Percentiles rank a stretch among this genome's conserved stretches.
Evolutionary conservation across 2,888 invertebrate genomes (phyloP).

Genomic region (Thera britannica): DNA sequence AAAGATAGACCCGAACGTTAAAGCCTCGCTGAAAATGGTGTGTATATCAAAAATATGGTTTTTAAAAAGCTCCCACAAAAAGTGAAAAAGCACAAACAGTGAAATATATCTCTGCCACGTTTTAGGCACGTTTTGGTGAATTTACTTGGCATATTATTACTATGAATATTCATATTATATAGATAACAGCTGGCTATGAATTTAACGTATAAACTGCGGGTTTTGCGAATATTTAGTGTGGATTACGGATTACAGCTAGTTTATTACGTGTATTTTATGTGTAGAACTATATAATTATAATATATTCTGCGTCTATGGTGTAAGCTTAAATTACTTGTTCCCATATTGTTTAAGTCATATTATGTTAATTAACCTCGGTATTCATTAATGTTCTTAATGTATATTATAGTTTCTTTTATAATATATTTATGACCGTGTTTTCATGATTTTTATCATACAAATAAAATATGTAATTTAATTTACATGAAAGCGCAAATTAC

Average conservation of each 20-base stretch:
- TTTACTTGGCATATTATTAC: constrained; percentile 41
- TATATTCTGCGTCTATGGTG: not conserved
- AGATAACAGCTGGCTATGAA: constrained; percentile 40
- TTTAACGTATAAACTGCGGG: constrained; percentile 27
- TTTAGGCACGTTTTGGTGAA: constrained; percentile 45
- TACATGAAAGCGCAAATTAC: no score
- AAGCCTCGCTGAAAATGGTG: constrained; percentile 37
- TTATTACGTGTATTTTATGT: not conserved
- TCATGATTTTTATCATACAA: no score
- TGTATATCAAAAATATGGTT: constrained; percentile 45
- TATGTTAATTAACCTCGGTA: not conserved
- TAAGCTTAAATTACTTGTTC: not conserved
- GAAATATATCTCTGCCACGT: constrained; percentile 49
- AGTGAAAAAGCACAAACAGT: constrained; percentile 54
- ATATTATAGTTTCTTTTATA: no score
- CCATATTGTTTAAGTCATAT: not conserved
- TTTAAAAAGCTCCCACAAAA: constrained; percentile 52
- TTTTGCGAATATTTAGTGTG: constrained; percentile 26
- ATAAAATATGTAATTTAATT: no score
- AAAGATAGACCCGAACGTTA: not conserved
- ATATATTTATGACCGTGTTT: no score
- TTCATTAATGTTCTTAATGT: no score
- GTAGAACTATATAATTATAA: not conserved
- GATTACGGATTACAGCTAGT: constrained; percentile 12
- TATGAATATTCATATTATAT: constrained; percentile 50